Evolutionary conservation across 2,113 vertebrate species (phyloP), one percentile per base, ranked within the genome.

Genomic region (Calidris pygmaea): DNA sequence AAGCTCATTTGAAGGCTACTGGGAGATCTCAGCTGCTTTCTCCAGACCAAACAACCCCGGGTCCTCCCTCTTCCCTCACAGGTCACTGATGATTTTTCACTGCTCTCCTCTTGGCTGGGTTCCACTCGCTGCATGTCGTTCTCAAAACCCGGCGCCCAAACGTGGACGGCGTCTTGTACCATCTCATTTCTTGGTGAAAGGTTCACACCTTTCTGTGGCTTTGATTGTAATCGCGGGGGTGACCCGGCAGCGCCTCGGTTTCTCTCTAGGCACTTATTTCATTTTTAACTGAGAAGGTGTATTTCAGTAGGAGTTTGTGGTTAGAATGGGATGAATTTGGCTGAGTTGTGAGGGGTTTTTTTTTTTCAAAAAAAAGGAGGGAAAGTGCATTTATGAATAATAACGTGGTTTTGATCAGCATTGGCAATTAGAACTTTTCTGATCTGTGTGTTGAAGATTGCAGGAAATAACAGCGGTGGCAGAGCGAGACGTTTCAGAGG

Each of bases 151-250:
- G 6, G 50, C 3, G 1, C 18, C 48, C 14, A 10, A 10, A 30
- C 0, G 26, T 10, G 58, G 50, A 10, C 0, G 1, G 24, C 3
- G 14, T 66, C 74, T 34, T 6, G 19, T 43, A 24, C 8, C 0
- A 3, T 45, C 37, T 37, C 14, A 3, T 35, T 34, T 19, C 47
- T n/a, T 23, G 7, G 35, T 7, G 37, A 79, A 58, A 72, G 22
- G 26, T 66, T 48, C 21, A 3, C 17, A 19, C 58, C 17, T 55
- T 56, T 43, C 23, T 2, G 1, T 21, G 72, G 56, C 65, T 85
- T 50, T 27, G 73, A 30, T 27, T 55, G 48, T 15, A 55, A 23
- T 24, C 0, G 5, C 14, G n/a, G 3, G 7, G 21, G 58, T 32
- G 8, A 12, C 37, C 47, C 37, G 2, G 3, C 32, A 10, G 72